Percentiles rank a stretch among this genome's conserved stretches.
These are phyloP conservation scores for Dolomedes plantarius DNA, from an alignment of 2,888 invertebrate species.

Conservation along the genomic window DNA sequence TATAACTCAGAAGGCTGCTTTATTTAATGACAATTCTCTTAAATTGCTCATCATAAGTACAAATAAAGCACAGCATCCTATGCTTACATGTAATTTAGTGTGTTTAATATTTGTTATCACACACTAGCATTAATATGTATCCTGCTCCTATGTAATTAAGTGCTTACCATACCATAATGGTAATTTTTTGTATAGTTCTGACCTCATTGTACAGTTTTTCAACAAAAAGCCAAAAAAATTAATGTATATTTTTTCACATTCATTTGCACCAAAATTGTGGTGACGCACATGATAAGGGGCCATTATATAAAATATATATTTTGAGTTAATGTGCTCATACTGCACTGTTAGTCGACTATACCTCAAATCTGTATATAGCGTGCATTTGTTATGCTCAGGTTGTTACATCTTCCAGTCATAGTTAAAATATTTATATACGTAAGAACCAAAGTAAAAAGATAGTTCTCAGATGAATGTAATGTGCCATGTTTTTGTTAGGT, in stretches of 20 bases:
- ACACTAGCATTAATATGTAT: neutral
- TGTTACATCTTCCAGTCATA: conserved; percentile 17
- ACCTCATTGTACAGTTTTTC: conserved; percentile 49
- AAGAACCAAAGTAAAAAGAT: neutral
- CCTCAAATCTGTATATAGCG: conserved; percentile 32
- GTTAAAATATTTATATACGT: no score
- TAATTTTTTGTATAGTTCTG: conserved; percentile 38
- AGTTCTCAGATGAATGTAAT: neutral
- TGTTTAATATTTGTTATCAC: neutral
- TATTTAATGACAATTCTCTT: neutral
- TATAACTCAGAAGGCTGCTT: neutral
- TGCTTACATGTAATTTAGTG: no score
- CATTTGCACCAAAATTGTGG: conserved; percentile 24
- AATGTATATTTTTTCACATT: conserved; percentile 53
- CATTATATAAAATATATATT: conserved; percentile 47
- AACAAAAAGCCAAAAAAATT: conserved; percentile 36
- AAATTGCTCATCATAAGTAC: conserved; percentile 2
- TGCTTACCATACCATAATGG: neutral
- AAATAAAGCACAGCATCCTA: neutral
- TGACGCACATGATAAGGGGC: conserved; percentile 56
- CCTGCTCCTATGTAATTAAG: conserved; percentile 31
- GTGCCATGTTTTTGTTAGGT: neutral
- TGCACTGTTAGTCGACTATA: conserved; percentile 52
- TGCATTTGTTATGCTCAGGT: conserved; percentile 40
- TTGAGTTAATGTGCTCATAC: conserved; percentile 32